phyloP scores from a whole-genome alignment of 2,797 vertebrate species.

The Centropyge bicolor region DNA sequence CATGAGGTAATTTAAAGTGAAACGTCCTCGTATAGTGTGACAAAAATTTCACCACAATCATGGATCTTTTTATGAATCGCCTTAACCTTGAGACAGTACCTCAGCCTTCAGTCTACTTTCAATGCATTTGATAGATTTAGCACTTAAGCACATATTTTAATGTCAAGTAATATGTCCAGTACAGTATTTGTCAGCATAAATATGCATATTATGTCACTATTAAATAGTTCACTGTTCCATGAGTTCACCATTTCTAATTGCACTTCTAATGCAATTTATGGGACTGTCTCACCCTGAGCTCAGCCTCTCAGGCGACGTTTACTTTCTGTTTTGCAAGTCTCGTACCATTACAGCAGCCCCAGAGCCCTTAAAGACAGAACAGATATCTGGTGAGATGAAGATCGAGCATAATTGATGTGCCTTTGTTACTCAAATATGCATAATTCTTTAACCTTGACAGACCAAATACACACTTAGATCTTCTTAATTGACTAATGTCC shows the following conservation, averaged over 20 bases:
- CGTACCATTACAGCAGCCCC: conserved; percentile 18
- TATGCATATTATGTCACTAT: background rate
- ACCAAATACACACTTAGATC: conserved; percentile 11
- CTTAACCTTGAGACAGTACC: background rate
- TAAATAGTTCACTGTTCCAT: conserved; percentile 9
- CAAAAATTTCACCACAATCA: background rate
- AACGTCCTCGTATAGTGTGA: background rate
- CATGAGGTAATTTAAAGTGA: conserved; percentile 21
- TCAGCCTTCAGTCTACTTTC: background rate
- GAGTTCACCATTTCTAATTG: background rate
- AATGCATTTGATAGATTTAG: background rate
- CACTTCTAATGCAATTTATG: conserved; percentile 12
- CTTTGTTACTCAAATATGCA: conserved; percentile 19
- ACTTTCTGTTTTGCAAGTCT: conserved; percentile 24
- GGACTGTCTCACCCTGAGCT: conserved; percentile 22
- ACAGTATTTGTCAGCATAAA: background rate
- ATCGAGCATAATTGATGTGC: conserved; percentile 12
- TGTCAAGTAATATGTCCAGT: background rate
- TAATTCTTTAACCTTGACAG: conserved; percentile 24
- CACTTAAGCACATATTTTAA: background rate
- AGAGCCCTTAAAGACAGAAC: conserved; percentile 16
- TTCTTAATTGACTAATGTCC: conserved; percentile 22
- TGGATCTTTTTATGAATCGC: background rate
- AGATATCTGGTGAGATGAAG: background rate
- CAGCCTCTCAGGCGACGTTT: conserved; percentile 19